A percentile compares a stretch with the other conserved stretches of the same genome.
These are phyloP conservation scores for Synanthedon formicaeformis DNA, from an alignment of 2,888 invertebrate genomes.

Conservation along the genomic window DNA sequence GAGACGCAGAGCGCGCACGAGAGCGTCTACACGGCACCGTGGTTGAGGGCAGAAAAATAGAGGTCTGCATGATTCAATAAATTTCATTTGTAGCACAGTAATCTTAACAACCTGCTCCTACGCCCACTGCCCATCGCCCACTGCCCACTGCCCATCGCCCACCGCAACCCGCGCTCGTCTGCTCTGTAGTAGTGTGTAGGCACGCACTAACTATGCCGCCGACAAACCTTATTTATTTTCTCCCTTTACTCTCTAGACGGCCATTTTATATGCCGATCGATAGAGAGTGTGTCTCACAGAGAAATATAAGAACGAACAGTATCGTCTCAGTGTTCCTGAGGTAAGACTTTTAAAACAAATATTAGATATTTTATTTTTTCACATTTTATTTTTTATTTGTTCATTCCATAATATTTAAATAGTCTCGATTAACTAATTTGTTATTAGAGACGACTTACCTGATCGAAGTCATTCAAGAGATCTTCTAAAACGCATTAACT, in stretches of 20 bases:
- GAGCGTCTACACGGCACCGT: constrained; percentile 99
- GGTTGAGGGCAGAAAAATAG: constrained; percentile 99
- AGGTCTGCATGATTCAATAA: constrained; percentile 95
- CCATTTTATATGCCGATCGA: constrained; percentile 74
- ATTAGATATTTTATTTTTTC: constrained; percentile 27
- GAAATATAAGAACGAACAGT: constrained; percentile 69
- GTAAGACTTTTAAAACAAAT: constrained; percentile 59
- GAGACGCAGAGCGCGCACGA: constrained; percentile 99
- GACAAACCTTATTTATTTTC: constrained; percentile 71
- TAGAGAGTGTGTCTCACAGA: constrained; percentile 69
- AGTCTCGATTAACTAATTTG: constrained; percentile 15
- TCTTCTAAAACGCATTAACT: too few relatives aligned
- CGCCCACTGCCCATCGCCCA: constrained; percentile 54
- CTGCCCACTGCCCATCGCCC: constrained; percentile 55
- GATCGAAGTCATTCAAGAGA: too few relatives aligned
- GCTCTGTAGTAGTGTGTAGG: constrained; percentile 70
- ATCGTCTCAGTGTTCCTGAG: constrained; percentile 63
- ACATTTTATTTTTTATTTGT: constrained; percentile 10
- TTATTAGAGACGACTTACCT: constrained; percentile 12
- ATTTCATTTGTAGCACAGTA: constrained; percentile 73
- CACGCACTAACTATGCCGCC: constrained; percentile 37
- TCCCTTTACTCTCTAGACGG: constrained; percentile 77
- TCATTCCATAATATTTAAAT: constrained; percentile 6
- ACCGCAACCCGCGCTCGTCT: constrained; percentile 68
- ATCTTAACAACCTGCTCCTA: constrained; percentile 75